Evolutionary conservation across 2,113 vertebrate species (phyloP).

Genomic region (Steatornis caripensis): DNA sequence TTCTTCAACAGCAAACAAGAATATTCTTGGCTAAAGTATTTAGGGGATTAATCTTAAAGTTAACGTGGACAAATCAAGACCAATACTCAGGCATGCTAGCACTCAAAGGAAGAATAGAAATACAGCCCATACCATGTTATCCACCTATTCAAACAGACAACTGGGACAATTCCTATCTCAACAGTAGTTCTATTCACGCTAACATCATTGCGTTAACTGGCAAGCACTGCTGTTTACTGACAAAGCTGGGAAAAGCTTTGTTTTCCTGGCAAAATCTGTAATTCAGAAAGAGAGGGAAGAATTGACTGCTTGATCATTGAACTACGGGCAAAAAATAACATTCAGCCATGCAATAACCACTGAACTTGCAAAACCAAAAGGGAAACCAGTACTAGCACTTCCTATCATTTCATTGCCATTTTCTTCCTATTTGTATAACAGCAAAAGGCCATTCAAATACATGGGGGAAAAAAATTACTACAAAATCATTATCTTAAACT

Average conservation of each 20-base stretch:
- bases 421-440: neutral
- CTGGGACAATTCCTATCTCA: neutral
- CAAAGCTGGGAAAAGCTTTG: neutral
- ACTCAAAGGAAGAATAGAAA: neutral
- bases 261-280: neutral
- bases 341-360: neutral
- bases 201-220: neutral
- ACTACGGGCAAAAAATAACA: neutral
- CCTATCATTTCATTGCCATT: neutral
- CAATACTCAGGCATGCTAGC: neutral
- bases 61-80: neutral
- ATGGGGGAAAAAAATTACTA: neutral
- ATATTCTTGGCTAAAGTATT: neutral
- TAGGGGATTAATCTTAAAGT: neutral
- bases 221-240: neutral
- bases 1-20: neutral
- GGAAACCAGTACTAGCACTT: neutral
- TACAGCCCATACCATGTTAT: neutral
- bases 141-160: neutral
- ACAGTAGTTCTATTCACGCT: neutral
- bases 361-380: neutral
- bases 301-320: neutral
- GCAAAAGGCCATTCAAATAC: neutral
- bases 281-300: neutral
- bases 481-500: neutral